These are phyloP conservation scores for Carassius gibelio DNA, from an alignment of 2,113 vertebrate species.

Conservation along the genomic window DNA sequence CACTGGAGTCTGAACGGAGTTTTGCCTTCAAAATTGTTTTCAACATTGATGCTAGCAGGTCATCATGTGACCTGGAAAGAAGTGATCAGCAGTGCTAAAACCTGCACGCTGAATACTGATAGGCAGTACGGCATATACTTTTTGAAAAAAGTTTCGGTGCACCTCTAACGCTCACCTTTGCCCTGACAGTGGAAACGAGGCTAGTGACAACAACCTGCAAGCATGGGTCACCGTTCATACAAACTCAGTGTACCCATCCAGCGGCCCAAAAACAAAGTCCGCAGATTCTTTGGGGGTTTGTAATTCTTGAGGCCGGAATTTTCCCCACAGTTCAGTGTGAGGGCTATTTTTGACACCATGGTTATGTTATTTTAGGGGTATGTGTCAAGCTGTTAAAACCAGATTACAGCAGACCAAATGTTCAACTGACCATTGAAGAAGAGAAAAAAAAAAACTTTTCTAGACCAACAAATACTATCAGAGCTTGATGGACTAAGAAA, in stretches of 20 bases:
- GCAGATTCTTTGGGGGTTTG: background rate
- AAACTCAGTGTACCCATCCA: background rate
- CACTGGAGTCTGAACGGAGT: too few relatives aligned
- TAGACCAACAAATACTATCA: background rate
- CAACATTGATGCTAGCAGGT: too few relatives aligned
- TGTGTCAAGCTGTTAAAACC: slow-evolving; percentile 6
- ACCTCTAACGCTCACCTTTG: too few relatives aligned
- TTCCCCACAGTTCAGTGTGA: background rate
- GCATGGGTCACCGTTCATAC: background rate
- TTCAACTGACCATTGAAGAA: background rate
- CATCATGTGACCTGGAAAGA: too few relatives aligned
- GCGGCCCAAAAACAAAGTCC: background rate
- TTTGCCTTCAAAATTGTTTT: too few relatives aligned
- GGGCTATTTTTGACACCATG: slow-evolving; percentile 8
- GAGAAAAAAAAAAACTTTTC: background rate
- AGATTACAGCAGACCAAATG: slow-evolving; percentile 12
- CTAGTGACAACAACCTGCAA: background rate
- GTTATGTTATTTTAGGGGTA: background rate
- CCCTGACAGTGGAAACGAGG: too few relatives aligned
- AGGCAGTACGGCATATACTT: too few relatives aligned
- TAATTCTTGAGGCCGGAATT: background rate
- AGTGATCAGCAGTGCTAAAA: too few relatives aligned
- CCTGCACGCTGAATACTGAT: too few relatives aligned
- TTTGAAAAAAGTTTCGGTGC: too few relatives aligned
- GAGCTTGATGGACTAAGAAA: background rate